These are phyloP conservation scores for Diplogasteroides magnus DNA, from an alignment of 1,140 invertebrate species.

Conservation along the genomic window DNA sequence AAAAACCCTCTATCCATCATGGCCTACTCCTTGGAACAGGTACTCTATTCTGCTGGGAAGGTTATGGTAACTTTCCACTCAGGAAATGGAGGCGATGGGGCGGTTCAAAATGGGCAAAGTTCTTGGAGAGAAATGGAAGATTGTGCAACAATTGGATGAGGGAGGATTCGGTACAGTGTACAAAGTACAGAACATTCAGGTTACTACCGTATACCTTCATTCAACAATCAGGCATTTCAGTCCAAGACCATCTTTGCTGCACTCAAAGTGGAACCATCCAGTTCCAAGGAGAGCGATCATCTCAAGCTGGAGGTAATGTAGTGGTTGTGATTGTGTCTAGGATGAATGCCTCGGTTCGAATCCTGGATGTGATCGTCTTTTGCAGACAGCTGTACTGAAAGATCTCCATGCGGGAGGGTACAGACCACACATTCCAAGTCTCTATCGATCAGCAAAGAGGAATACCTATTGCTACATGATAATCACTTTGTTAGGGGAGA, in stretches of 20 bases:
- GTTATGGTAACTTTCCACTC: not conserved
- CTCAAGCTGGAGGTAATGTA: not conserved
- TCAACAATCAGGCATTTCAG: not conserved
- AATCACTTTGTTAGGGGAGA: slow-evolving; percentile 30
- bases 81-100: not conserved
- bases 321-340: no score
- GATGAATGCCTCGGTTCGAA: no score
- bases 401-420: not conserved
- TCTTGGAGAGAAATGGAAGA: slow-evolving; percentile 18
- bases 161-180: slow-evolving; percentile 34
- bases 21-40: not conserved
- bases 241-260: not conserved
- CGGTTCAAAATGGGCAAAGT: not conserved
- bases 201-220: no score
- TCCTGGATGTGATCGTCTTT: not conserved
- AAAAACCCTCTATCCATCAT: not conserved
- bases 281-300: not conserved
- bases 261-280: not conserved
- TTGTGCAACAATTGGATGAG: slow-evolving; percentile 25
- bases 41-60: not conserved
- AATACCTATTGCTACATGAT: slow-evolving; percentile 23
- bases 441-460: not conserved
- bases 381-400: not conserved
- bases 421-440: not conserved
- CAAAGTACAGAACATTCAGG: slow-evolving; percentile 12